phyloP scores from a whole-genome alignment of 2,888 invertebrate genomes.

The Drosophila histrio region DNA sequence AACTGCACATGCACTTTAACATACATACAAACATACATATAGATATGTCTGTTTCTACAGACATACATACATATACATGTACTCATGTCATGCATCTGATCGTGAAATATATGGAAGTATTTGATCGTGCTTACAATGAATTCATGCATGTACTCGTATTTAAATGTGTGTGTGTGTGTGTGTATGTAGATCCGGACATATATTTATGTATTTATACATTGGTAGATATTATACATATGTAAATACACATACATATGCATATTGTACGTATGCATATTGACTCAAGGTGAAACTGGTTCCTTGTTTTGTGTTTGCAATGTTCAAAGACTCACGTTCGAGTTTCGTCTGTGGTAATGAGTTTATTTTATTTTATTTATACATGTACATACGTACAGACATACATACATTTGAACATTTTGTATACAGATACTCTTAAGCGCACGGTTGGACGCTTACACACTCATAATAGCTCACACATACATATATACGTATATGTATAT shows the following conservation, averaged over 20 bases:
- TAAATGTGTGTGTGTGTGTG: background rate
- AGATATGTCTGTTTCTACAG: background rate
- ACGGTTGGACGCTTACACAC: constrained; percentile 16
- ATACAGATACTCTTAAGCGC: constrained; percentile 30
- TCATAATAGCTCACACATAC: constrained; percentile 21
- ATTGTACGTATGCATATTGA: constrained; percentile 34
- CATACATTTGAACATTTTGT: constrained; percentile 14
- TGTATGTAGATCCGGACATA: constrained; percentile 31
- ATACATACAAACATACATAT: background rate
- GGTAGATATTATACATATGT: constrained; percentile 14
- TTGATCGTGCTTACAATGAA: constrained; percentile 14
- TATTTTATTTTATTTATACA: constrained; percentile 52
- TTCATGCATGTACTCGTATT: background rate
- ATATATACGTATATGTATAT: background rate
- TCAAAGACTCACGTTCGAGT: constrained; percentile 77
- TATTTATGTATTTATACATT: constrained; percentile 4
- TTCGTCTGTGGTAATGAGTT: constrained; percentile 72
- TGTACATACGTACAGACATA: background rate
- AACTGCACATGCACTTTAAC: constrained; percentile 5
- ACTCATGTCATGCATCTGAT: constrained; percentile 7
- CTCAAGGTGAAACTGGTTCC: constrained; percentile 79
- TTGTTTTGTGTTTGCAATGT: constrained; percentile 75
- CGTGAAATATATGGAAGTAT: constrained; percentile 3
- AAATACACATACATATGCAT: constrained; percentile 23
- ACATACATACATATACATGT: background rate